Conservation (phyloP, 1,140 invertebrate genomes). For the Lutraria rhynchaena region DNA sequence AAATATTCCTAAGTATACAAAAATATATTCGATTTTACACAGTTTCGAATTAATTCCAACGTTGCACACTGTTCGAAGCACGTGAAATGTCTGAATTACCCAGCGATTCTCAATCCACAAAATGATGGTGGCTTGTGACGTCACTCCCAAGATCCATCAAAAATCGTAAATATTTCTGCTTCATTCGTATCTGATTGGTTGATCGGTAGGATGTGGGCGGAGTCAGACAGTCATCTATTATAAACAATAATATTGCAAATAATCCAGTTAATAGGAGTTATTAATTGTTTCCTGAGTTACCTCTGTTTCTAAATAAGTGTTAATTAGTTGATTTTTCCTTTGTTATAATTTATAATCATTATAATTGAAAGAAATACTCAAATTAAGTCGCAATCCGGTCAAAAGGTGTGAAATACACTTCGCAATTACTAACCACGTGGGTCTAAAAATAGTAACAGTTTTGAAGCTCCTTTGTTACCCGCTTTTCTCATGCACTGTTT, state of each 20-base stretch:
- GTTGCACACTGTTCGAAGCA: slow-evolving; percentile 57
- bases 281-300: slow-evolving; percentile 35
- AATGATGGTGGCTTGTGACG: slow-evolving; percentile 73
- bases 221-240: slow-evolving; percentile 43
- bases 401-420: slow-evolving; percentile 14
- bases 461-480: slow-evolving; percentile 58
- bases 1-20: slow-evolving; percentile 58
- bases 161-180: slow-evolving; percentile 53
- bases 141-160: slow-evolving; percentile 72
- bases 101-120: slow-evolving; percentile 66
- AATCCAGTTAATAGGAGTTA: slow-evolving; percentile 1
- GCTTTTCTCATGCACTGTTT: slow-evolving; percentile 31
- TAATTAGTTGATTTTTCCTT: slow-evolving; percentile 19
- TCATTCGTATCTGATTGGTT: slow-evolving; percentile 60
- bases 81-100: slow-evolving; percentile 59
- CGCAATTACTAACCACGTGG: slow-evolving; percentile 46
- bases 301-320: slow-evolving; percentile 2
- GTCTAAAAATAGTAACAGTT: slow-evolving; percentile 55
- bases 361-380: slow-evolving; percentile 38
- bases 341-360: slow-evolving; percentile 4
- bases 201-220: slow-evolving; percentile 55
- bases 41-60: slow-evolving; percentile 43
- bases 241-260: slow-evolving; percentile 54
- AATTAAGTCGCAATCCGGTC: neutral
- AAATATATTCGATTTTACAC: slow-evolving; percentile 60